Evolutionary conservation across 2,888 invertebrate species (phyloP), one percentile per base, ranked within the genome.

Genomic region (Luffia ferchaultella): DNA sequence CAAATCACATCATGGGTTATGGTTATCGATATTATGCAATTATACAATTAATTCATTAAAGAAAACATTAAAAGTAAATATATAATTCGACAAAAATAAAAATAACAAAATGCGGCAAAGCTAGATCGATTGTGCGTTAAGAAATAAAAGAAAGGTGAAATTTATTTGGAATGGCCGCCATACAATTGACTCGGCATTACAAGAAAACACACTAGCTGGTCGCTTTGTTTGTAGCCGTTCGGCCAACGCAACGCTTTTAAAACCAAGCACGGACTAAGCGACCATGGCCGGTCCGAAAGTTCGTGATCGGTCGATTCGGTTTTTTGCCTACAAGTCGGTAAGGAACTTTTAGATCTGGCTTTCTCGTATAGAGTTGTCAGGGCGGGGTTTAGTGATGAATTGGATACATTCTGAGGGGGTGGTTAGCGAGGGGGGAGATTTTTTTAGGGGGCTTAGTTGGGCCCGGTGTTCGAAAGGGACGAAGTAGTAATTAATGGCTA

Each of bases 291-390:
- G 62, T 53, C 60, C 18, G 55, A 57, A 72, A 67, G 61, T 68
- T 57, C 55, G 44, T 56, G 57, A 53, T 53, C 62, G 57, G 54
- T 54, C 54, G 50, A 53, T 53, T 53, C 51, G 54, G 51, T 50
- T 18, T 53, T 58, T 56, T 58, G 61, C 56, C 59, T 56, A 51
- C 18, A 54, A 54, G 54, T 58, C 64, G 67, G 60, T 60, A 63
- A 55, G 67, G 66, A 65, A 73, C 63, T 70, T 74, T 66, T 54
- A 62, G 58, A n/a, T 5, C 43, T 3, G 62, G 65, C 64, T 61
- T 69, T 69, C 73, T 73, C 83, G 73, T 85, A 86, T 86, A 86
- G 85, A 86, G 86, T 84, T 86, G 85, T 86, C 85, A 86, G 83
- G 86, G 86, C 85, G 86, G 86, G 71, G 85, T 83, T 68, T 77